phyloP scores from a whole-genome alignment of 2,113 vertebrate genomes.

The Cavia porcellus region DNA sequence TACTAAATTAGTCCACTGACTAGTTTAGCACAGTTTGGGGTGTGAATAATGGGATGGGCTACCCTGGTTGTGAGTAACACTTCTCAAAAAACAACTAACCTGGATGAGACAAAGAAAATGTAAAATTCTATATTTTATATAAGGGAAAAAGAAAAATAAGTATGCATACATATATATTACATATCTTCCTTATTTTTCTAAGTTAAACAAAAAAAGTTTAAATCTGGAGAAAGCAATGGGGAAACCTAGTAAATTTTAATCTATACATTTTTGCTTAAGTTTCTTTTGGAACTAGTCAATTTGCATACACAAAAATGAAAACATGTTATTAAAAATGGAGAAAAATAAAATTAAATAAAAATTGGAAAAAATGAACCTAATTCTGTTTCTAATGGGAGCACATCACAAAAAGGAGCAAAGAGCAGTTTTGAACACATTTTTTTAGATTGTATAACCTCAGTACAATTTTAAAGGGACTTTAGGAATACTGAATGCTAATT shows the following conservation, averaged over 20 bases:
- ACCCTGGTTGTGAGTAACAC: too few relatives aligned
- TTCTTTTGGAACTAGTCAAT: not conserved
- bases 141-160: not conserved
- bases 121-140: not conserved
- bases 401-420: not conserved
- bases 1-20: too few relatives aligned
- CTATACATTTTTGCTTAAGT: not conserved
- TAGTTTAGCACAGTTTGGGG: too few relatives aligned
- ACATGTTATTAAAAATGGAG: not conserved
- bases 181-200: not conserved
- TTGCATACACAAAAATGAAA: not conserved
- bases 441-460: not conserved
- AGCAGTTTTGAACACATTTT: not conserved
- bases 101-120: too few relatives aligned
- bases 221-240: not conserved
- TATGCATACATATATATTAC: not conserved
- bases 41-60: too few relatives aligned
- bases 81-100: too few relatives aligned
- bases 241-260: not conserved
- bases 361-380: not conserved
- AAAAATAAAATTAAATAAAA: not conserved
- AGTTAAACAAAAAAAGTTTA: not conserved
- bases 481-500: not conserved
- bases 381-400: not conserved
- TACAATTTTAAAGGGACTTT: not conserved